Conservation (phyloP, 2,113 vertebrate species). For the Amblyopsis rosae region DNA sequence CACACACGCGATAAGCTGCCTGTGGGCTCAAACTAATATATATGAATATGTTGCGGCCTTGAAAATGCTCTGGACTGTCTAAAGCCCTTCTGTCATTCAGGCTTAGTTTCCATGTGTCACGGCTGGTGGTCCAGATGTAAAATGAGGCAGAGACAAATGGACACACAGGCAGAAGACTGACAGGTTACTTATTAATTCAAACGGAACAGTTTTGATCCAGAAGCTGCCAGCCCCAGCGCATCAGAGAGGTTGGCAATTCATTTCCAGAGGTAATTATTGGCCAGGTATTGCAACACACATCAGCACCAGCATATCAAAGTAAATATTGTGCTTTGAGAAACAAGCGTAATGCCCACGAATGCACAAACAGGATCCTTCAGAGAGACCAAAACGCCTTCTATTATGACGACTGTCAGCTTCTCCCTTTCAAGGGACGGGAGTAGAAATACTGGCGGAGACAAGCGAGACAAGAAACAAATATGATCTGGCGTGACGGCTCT, state of each 20-base stretch:
- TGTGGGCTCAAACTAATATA: neutral
- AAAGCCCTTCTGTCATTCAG: no score
- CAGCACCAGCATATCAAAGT: neutral
- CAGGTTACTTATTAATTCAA: no score
- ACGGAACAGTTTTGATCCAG: no score
- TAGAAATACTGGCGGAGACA: slow-evolving; percentile 4
- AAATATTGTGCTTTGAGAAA: neutral
- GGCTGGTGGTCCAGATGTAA: no score
- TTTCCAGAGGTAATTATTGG: no score
- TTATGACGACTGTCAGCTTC: slow-evolving; percentile 31
- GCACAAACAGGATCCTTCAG: neutral
- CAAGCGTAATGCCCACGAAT: neutral
- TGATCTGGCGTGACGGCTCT: slow-evolving; percentile 40
- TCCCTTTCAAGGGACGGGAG: slow-evolving; percentile 12
- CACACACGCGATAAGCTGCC: neutral
- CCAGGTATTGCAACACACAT: no score
- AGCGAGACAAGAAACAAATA: slow-evolving; percentile 18
- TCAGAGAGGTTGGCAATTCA: no score
- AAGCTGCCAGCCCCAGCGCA: no score
- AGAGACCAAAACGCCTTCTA: slow-evolving; percentile 4
- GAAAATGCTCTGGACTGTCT: no score
- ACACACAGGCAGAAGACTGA: no score
- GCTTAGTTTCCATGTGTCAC: no score
- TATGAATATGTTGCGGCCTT: neutral
- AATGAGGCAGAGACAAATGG: no score